Evolutionary conservation across 2,113 vertebrate species (phyloP).

Genomic region (Limnothrissa miodon): DNA sequence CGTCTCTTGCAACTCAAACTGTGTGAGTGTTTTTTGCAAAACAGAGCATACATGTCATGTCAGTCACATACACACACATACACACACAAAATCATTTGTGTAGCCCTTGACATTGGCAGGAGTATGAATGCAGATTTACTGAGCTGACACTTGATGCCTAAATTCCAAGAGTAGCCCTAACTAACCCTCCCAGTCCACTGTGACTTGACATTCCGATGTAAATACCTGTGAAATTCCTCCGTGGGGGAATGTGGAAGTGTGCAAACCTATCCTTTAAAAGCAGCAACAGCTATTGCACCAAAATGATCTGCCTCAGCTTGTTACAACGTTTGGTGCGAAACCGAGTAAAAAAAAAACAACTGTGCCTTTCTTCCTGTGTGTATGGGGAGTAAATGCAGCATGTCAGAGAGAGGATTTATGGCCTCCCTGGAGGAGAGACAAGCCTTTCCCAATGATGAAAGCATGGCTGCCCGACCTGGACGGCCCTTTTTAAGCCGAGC

Average conservation of each 20-base stretch:
- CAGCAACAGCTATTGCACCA: slow-evolving; percentile 55
- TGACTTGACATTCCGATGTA: slow-evolving; percentile 57
- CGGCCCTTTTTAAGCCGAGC: slow-evolving; percentile 53
- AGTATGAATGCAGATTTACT: slow-evolving; percentile 22
- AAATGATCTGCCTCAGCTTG: slow-evolving; percentile 74
- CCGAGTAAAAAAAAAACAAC: slow-evolving; percentile 35
- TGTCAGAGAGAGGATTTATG: slow-evolving; percentile 68
- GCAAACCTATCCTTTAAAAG: slow-evolving; percentile 63
- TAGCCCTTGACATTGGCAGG: background rate
- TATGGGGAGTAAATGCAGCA: slow-evolving; percentile 71
- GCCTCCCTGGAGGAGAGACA: slow-evolving; percentile 60
- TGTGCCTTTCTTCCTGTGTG: slow-evolving; percentile 60
- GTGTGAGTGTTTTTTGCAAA: background rate
- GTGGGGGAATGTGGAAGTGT: slow-evolving; percentile 58
- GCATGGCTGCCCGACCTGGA: slow-evolving; percentile 60
- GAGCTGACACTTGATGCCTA: slow-evolving; percentile 22
- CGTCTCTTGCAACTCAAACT: background rate
- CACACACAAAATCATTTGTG: background rate
- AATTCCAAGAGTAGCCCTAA: slow-evolving; percentile 34
- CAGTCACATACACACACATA: background rate
- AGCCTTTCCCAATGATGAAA: slow-evolving; percentile 66
- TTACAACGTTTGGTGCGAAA: slow-evolving; percentile 57
- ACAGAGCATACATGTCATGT: background rate
- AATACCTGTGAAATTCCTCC: slow-evolving; percentile 61
- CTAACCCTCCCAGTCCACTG: slow-evolving; percentile 46